These are phyloP conservation scores for Phaethon lepturus DNA, from an alignment of 2,113 vertebrate genomes.

Conservation along the genomic window DNA sequence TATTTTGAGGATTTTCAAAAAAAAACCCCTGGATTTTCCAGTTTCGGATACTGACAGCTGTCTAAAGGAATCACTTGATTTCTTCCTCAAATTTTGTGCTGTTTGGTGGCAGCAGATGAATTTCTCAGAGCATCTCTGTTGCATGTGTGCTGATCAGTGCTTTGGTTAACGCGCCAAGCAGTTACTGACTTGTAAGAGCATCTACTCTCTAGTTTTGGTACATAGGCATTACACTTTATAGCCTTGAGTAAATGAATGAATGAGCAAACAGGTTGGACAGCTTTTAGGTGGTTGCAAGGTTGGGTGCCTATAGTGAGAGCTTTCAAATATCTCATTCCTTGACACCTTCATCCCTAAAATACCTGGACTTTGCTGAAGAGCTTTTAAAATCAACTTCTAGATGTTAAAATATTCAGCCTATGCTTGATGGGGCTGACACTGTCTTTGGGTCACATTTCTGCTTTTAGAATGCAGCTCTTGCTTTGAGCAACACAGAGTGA, in stretches of 20 bases:
- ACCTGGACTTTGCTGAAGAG: background rate
- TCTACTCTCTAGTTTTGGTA: background rate
- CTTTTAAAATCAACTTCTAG: background rate
- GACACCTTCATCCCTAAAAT: background rate
- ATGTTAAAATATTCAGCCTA: constrained; percentile 4
- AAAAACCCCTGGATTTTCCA: too few relatives aligned
- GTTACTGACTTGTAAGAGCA: background rate
- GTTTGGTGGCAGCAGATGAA: background rate
- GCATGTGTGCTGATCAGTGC: background rate
- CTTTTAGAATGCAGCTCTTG: constrained; percentile 13
- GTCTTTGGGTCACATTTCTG: background rate
- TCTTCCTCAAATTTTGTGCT: background rate
- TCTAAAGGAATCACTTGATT: background rate
- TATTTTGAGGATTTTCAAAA: background rate
- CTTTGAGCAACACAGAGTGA: constrained; percentile 13
- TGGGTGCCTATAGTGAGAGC: background rate
- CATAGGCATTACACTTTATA: background rate
- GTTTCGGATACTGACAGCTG: background rate
- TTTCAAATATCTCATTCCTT: background rate
- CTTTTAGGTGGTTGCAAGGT: background rate
- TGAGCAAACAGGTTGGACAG: background rate
- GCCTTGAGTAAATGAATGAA: background rate
- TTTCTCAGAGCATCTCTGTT: background rate
- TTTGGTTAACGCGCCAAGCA: background rate
- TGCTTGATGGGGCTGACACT: background rate